phyloP scores from a whole-genome alignment of 1,140 invertebrate species.

The Limonius californicus region DNA sequence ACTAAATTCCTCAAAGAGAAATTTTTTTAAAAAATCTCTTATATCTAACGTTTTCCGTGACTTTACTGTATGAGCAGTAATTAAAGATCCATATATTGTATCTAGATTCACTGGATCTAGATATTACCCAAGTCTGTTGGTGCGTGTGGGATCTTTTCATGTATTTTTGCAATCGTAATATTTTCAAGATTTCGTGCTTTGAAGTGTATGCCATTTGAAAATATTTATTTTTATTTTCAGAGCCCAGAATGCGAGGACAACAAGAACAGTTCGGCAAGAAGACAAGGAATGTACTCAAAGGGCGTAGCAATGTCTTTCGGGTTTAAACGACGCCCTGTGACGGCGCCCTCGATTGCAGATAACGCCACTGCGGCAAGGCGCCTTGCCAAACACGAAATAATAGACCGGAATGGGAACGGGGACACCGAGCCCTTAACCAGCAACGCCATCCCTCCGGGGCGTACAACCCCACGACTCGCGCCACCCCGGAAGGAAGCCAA shows the following conservation, averaged over 20 bases:
- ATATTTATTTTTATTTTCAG: slow-evolving; percentile 28
- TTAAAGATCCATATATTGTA: too few species aligned
- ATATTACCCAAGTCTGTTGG: too few species aligned
- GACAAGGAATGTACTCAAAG: slow-evolving; percentile 48
- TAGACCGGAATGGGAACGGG: slow-evolving; percentile 35
- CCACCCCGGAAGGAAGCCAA: slow-evolving; percentile 53
- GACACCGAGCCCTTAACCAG: slow-evolving; percentile 31
- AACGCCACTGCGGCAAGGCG: slow-evolving; percentile 43
- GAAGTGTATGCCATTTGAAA: too few species aligned
- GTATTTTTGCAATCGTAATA: too few species aligned
- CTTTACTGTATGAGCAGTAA: too few species aligned
- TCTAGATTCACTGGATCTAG: too few species aligned
- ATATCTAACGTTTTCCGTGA: too few species aligned
- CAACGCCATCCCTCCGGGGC: slow-evolving; percentile 44
- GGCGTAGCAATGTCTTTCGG: slow-evolving; percentile 68
- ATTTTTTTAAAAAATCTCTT: too few species aligned
- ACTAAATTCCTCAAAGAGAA: too few species aligned
- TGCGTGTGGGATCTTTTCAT: too few species aligned
- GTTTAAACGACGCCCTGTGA: slow-evolving; percentile 57
- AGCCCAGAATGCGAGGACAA: slow-evolving; percentile 38
- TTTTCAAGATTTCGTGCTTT: too few species aligned
- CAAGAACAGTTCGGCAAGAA: slow-evolving; percentile 27
- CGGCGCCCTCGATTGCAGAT: slow-evolving; percentile 49
- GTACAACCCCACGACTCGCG: slow-evolving; percentile 50
- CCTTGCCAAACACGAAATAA: slow-evolving; percentile 29